Base-by-base conservation (phyloP, 2,797 vertebrate genomes). In the Silurus lanzhouensis region DNA sequence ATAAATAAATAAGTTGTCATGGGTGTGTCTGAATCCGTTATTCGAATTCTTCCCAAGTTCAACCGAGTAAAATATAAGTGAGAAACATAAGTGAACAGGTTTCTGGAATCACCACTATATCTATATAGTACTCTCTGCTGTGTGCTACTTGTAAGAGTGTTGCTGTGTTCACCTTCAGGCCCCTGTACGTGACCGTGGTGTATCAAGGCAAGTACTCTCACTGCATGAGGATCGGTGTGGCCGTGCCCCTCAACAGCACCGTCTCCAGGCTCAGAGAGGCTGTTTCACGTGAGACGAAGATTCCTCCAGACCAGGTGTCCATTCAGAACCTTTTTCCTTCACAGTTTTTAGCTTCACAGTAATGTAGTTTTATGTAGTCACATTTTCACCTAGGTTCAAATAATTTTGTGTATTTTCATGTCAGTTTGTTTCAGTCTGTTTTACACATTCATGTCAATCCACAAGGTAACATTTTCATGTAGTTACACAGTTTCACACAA, bases 141-240 rank as follows among this genome's bases (percentile, higher is more conserved):
- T 15, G 13, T 25, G 13, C 20, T 14, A 27, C 55, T 15, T 74
- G 31, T 68, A 52, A 60, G 6, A 13, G 75, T 58, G 55, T 74
- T 82, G 38, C 0, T 57, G 5, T 68, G 22, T 92, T 79, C 85
- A 85, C 82, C 88, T 88, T 7, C 93, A 99, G 98, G 93, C 98
- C 98, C 0, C 93, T 99, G 55, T 99, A 97, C 20, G 90, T 99
- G 92, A 99, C 98, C 0, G 97, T 99, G 91, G 98, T 99, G 83
- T 99, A 99, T 93, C 97, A 96, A 92, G 98, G 98, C 64, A 99
- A 98, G 89, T 99, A 98, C 90, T 99, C 98, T 0, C 98, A 99
- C 93, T 99, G 98, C 90, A 99, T 99, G 97, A 94, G 98, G 87
- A 97, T 99, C 0, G 98, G 98, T 0, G 97, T 99, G 75, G 97